These are phyloP conservation scores for Agonopterix arenella DNA, from an alignment of 2,888 invertebrate species.

Conservation along the genomic window DNA sequence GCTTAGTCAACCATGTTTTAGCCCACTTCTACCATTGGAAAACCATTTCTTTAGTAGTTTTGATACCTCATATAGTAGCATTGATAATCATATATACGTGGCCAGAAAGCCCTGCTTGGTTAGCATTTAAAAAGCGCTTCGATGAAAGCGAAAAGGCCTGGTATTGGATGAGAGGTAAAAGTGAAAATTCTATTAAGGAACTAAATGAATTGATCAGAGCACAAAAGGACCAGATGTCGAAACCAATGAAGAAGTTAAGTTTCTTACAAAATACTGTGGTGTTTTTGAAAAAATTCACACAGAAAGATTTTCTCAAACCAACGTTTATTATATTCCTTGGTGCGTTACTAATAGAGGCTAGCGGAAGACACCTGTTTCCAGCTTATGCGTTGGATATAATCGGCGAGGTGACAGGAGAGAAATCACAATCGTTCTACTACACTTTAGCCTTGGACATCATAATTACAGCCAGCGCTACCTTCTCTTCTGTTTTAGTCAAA, in stretches of 20 bases:
- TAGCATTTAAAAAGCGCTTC: conserved; percentile 65
- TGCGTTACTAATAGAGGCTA: conserved; percentile 32
- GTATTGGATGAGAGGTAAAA: conserved; percentile 63
- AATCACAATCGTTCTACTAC: conserved; percentile 34
- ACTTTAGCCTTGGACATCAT: conserved; percentile 40
- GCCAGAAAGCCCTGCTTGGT: conserved; percentile 79
- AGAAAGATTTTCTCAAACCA: conserved; percentile 44
- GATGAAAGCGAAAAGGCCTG: conserved; percentile 67
- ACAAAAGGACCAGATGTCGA: conserved; percentile 24
- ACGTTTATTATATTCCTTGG: conserved; percentile 29
- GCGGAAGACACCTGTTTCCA: conserved; percentile 46
- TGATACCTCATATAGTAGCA: conserved; percentile 29
- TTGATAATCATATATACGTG: conserved; percentile 49
- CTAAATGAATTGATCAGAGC: conserved; percentile 32
- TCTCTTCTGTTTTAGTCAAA: conserved; percentile 39
- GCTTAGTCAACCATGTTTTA: conserved; percentile 30
- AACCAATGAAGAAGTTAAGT: conserved; percentile 6
- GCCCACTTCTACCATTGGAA: conserved; percentile 35
- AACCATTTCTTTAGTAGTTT: conserved; percentile 27
- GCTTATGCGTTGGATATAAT: conserved; percentile 49
- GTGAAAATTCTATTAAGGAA: conserved; percentile 21
- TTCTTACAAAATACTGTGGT: conserved; percentile 9
- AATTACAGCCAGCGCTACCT: conserved; percentile 33
- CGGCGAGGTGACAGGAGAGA: conserved; percentile 32
- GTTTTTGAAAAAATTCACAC: conserved; percentile 35